These are phyloP conservation scores for Mormyrus proboscirostris DNA, from an alignment of 2,797 vertebrate species.

Conservation along the genomic window DNA sequence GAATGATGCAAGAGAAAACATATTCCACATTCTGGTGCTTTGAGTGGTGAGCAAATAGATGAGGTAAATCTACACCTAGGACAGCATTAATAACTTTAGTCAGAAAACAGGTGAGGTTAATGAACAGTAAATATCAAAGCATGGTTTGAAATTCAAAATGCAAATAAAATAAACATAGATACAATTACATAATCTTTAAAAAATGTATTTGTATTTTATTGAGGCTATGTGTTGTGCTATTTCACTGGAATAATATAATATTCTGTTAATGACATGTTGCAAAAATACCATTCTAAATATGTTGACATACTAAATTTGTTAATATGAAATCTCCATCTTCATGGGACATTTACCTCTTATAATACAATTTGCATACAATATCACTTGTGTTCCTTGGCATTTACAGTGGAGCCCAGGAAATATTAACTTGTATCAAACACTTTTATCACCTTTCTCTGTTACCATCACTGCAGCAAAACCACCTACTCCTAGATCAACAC, in stretches of 20 bases:
- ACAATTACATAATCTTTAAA: background rate
- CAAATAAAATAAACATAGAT: background rate
- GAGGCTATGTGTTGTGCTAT: background rate
- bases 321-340: background rate
- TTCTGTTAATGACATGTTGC: background rate
- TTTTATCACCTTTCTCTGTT: background rate
- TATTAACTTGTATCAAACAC: background rate
- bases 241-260: background rate
- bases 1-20: slow-evolving; percentile 7
- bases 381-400: background rate
- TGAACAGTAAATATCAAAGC: background rate
- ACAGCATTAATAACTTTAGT: background rate
- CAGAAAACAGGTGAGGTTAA: background rate
- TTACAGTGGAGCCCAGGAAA: background rate
- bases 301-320: background rate
- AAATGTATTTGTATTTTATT: background rate
- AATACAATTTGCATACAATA: background rate
- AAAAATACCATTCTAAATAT: background rate
- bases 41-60: background rate
- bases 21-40: background rate
- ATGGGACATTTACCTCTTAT: background rate
- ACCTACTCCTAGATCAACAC: background rate
- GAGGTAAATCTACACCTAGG: background rate
- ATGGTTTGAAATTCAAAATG: background rate
- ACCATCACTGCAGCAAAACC: background rate